These are phyloP conservation scores for Rhynchotus rufescens DNA, from an alignment of 2,797 vertebrate species.

Conservation along the genomic window DNA sequence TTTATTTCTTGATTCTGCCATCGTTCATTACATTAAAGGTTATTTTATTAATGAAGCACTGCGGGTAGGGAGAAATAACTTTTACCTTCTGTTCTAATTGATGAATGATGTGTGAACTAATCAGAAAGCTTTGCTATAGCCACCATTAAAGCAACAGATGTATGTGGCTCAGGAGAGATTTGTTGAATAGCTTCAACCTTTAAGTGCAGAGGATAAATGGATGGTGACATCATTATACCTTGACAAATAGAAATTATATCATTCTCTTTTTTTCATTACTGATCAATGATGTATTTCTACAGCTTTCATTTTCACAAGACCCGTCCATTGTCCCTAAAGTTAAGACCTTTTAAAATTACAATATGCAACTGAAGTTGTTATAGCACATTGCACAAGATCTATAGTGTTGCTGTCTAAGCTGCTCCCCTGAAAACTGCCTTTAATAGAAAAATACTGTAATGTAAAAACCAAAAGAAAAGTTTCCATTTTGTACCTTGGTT, in stretches of 20 bases:
- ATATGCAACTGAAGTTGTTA: constrained; percentile 5
- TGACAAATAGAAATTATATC: constrained; percentile 81
- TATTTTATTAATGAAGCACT: constrained; percentile 67
- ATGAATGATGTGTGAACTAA: constrained; percentile 77
- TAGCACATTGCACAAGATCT: constrained; percentile 34
- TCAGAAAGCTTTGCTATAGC: constrained; percentile 70
- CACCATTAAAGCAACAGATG: constrained; percentile 76
- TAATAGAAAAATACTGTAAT: constrained; percentile 32
- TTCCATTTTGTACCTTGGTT: not conserved
- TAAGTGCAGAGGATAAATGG: constrained; percentile 83
- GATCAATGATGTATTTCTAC: constrained; percentile 76
- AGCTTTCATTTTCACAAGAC: constrained; percentile 76
- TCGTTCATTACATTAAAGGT: constrained; percentile 63
- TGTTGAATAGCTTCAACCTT: constrained; percentile 80
- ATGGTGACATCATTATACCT: constrained; percentile 82
- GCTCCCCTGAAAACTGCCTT: constrained; percentile 36
- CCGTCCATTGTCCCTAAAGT: constrained; percentile 67
- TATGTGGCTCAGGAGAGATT: constrained; percentile 78
- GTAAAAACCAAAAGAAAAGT: constrained; percentile 32
- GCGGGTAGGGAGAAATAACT: constrained; percentile 65
- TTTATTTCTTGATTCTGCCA: constrained; percentile 18
- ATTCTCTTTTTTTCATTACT: constrained; percentile 76
- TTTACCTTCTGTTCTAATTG: constrained; percentile 75
- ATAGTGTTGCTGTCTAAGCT: constrained; percentile 27
- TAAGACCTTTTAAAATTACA: constrained; percentile 73